Base-by-base conservation (phyloP, 2,797 vertebrate genomes). In the Syngnathus acus region DNA sequence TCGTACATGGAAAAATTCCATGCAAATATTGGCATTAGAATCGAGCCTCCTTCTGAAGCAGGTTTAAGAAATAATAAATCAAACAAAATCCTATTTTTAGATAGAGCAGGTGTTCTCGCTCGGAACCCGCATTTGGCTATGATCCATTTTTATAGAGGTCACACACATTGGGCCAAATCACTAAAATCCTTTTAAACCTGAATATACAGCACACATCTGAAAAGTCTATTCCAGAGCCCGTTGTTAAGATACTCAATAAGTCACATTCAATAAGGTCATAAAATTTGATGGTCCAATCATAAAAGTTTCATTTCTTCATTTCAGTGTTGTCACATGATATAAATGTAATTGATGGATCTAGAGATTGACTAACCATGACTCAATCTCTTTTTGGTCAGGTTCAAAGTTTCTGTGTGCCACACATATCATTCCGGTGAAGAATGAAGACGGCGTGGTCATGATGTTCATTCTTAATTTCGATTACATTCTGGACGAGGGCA, bases 391-490 rank as follows among this genome's bases (percentile, higher is more conserved):
- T 70, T 45, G 70, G 37, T 73, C 19, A 99, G 97, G 95, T 67
- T 95, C 96, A 10, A 93, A 95, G 80, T 99, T 99, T 87, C 91
- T 95, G 79, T 98, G 96, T 82, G 93, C 92, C 77, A 99, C 96
- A 71, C 97, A 99, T 74, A 91, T 99, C 88, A 99, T 99, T 88
- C 96, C 97, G 3, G 95, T 99, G 86, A 99, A 99, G 91, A 99
- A 98, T 69, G 94, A 99, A 87, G 95, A 98, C 61, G 96, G 96
- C 5, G 92, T 97, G 81, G 97, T 97, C 72, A 97, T 99, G 94
- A 97, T 99, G 96, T 99, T 99, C 90, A 99, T 99, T 88, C 93
- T 99, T 57, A 96, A 95, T 86, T 99, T 99, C 54, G 97, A 99
- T 65, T 93, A 95, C 68, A 83, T 96, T 82, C 87, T 93, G 64